Evolutionary conservation across 2,888 invertebrate species (phyloP).

Genomic region (Epirrita christyi): DNA sequence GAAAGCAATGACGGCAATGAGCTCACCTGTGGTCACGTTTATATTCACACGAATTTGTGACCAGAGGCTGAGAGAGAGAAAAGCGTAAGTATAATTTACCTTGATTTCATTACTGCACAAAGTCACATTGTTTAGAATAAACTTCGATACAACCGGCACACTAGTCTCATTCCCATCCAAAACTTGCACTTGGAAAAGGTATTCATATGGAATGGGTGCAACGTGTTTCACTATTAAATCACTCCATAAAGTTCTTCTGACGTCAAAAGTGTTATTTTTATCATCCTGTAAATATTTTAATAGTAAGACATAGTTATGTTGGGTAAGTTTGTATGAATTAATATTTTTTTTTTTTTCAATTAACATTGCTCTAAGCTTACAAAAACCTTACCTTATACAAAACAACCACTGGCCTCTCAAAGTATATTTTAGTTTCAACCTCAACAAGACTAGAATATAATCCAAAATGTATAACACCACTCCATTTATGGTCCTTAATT

Average conservation of each 20-base stretch:
- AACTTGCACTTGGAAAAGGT: conserved; percentile 53
- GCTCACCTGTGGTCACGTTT: too few species aligned
- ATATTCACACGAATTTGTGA: too few species aligned
- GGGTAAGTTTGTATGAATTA: too few species aligned
- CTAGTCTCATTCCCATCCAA: conserved; percentile 44
- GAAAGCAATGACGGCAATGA: too few species aligned
- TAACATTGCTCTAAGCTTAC: too few species aligned
- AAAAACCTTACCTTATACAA: conserved; percentile 57
- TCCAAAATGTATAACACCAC: conserved; percentile 60
- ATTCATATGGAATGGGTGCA: conserved; percentile 50
- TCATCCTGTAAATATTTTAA: conserved; percentile 22
- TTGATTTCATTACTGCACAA: conserved; percentile 66
- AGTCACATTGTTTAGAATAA: conserved; percentile 62
- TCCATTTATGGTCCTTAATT: conserved; percentile 58
- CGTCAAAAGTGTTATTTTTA: conserved; percentile 36
- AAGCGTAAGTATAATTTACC: too few species aligned
- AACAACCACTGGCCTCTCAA: conserved; percentile 54
- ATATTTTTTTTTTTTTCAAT: too few species aligned
- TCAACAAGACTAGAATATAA: conserved; percentile 54
- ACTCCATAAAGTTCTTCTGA: conserved; percentile 46
- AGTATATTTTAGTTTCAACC: conserved; percentile 58
- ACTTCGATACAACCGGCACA: conserved; percentile 55
- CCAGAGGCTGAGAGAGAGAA: too few species aligned
- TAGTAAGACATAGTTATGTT: neutral
- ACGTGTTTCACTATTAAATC: conserved; percentile 53